Evolutionary conservation across 2,113 vertebrate species (phyloP), one percentile per base, ranked within the genome.

Genomic region (Psophia crepitans): DNA sequence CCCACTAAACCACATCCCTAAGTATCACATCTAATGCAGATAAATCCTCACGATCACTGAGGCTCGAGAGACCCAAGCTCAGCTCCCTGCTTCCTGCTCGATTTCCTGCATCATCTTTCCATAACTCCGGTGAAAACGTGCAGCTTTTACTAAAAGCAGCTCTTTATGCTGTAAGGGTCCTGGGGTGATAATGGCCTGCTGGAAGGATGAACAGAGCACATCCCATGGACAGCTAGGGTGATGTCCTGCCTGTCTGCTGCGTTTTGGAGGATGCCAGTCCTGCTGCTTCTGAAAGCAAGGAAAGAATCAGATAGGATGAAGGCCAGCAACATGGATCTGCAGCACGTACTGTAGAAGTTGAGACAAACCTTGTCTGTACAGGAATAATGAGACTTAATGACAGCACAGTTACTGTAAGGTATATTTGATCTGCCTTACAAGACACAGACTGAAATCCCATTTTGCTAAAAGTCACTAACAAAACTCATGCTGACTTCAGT

Each of bases 161-260:
- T 61, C 6, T n/a, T 44, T 4, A 14, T 26, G 48, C 28, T 17
- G 12, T 9, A 8, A 16, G 32, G n/a, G 6, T 51, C 6, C 32
- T 32, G 41, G 35, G 60, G 8, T n/a, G 58, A 5, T 8, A 57
- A 21, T 0, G 21, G 4, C 20, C 60, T 32, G 19, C 66, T n/a
- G 23, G 30, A 78, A 63, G 32, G 37, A 13, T 17, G 61, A 48
- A 11, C 30, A 18, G 28, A 57, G 37, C 24, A 8, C 37, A 48
- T 21, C 30, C 44, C 23, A 20, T 0, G 2, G 58, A 27, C 15
- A 35, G 5, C 15, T 4, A 12, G 28, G 35, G 10, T 0, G 1
- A 27, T 6, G 8, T n/a, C 22, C 49, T 54, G 30, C 14, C 28
- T 2, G 0, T 16, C 23, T 79, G 30, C 32, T 4, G 0, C 11